These are phyloP conservation scores for Microctonus aethiopoides DNA, from an alignment of 2,888 invertebrate genomes.

Conservation along the genomic window DNA sequence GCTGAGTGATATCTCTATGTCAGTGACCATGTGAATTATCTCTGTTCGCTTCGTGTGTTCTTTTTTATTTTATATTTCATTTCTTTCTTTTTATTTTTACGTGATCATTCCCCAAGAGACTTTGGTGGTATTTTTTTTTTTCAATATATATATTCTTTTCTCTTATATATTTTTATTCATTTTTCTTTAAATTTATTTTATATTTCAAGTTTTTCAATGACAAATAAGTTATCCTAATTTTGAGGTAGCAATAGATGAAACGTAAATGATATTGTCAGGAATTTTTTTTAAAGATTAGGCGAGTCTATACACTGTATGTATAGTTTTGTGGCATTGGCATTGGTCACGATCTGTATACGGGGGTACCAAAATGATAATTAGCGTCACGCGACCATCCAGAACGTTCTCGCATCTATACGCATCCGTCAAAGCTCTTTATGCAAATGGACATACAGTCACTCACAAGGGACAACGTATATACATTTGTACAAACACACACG, in stretches of 20 bases:
- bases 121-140: not conserved
- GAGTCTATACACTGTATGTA: not conserved
- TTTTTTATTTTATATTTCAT: not conserved
- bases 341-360: conserved; percentile 28
- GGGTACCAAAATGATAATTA: conserved; percentile 46
- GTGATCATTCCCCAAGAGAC: not conserved
- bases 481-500: not conserved
- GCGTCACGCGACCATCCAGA: conserved; percentile 46
- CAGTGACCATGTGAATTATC: conserved; percentile 52
- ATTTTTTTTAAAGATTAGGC: conserved; percentile 1
- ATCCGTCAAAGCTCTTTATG: conserved; percentile 41
- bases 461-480: conserved; percentile 32
- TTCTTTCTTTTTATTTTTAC: conserved; percentile 17
- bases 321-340: not conserved
- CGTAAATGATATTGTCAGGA: not conserved
- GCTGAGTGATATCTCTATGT: conserved; percentile 60
- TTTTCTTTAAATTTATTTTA: not conserved
- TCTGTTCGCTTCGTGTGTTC: conserved; percentile 38
- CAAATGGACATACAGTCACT: conserved; percentile 39
- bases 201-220: too few relatives aligned
- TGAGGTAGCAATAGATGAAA: not conserved
- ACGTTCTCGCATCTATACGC: conserved; percentile 37
- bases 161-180: not conserved
- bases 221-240: too few relatives aligned
- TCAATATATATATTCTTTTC: not conserved